phyloP scores from a whole-genome alignment of 1,140 invertebrate species.

The Diorhabda carinulata region DNA sequence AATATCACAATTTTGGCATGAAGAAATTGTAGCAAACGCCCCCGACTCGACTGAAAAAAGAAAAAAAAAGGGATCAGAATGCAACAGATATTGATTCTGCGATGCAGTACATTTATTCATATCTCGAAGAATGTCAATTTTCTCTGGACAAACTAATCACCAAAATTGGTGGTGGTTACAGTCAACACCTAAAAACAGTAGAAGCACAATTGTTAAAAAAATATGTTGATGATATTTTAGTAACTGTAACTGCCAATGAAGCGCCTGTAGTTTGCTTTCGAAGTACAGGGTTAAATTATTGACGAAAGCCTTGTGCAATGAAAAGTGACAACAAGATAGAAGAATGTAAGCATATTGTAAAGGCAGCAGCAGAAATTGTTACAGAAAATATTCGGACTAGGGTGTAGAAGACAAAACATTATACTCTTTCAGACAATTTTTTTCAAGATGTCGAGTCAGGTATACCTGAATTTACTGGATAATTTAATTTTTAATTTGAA shows the following conservation, averaged over 20 bases:
- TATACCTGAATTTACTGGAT: no score
- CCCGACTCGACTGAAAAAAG: neutral
- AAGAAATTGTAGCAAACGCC: conserved; percentile 8
- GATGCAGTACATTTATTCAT: conserved; percentile 13
- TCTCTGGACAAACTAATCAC: neutral
- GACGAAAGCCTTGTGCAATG: neutral
- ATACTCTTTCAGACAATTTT: no score
- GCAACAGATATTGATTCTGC: conserved; percentile 5
- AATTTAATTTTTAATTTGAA: no score
- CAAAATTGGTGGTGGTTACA: conserved; percentile 14
- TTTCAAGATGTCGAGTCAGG: no score
- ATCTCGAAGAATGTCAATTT: no score
- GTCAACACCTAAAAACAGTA: neutral
- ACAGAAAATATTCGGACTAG: no score
- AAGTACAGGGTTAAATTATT: neutral
- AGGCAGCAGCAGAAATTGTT: neutral
- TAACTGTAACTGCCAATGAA: neutral
- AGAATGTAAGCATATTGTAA: neutral
- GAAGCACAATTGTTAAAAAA: conserved; percentile 18
- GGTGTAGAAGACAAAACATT: no score
- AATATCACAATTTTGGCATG: conserved; percentile 17
- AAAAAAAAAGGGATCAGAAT: conserved; percentile 3
- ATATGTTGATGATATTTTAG: neutral
- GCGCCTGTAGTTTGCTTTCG: neutral
- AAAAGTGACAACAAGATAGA: neutral